Percentiles rank a stretch among this genome's conserved stretches.
Evolutionary conservation across 2,797 vertebrate species (phyloP).

Genomic region (Galago senegalensis): DNA sequence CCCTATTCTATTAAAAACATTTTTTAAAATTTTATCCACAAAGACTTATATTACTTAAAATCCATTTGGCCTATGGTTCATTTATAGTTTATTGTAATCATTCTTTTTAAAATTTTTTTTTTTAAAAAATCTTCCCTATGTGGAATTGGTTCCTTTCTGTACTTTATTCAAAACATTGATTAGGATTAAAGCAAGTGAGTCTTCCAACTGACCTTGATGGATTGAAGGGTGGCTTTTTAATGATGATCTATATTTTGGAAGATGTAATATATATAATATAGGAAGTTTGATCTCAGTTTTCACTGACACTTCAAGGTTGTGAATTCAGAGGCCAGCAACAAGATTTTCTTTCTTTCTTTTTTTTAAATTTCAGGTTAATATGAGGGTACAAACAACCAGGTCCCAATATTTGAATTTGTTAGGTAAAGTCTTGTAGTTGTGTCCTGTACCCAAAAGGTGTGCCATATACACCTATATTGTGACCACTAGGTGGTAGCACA

Average conservation of each 20-base stretch:
- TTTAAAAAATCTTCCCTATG: neutral
- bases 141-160: neutral
- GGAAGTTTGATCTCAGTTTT: conserved; percentile 49
- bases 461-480: no score
- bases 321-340: conserved; percentile 33
- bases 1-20: neutral
- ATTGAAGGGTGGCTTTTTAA: neutral
- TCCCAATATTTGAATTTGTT: no score
- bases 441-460: no score
- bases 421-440: no score
- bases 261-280: conserved; percentile 6
- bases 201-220: neutral
- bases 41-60: conserved; percentile 59
- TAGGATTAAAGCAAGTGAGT: conserved; percentile 4
- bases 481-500: no score
- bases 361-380: no score
- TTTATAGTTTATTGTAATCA: conserved; percentile 29
- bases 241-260: neutral
- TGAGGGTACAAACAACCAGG: no score
- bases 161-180: conserved; percentile 45
- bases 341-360: neutral
- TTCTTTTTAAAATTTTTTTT: neutral
- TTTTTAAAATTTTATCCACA: conserved; percentile 38
- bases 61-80: conserved; percentile 7
- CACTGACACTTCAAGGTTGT: neutral